These are phyloP conservation scores for Bubo bubo DNA, from an alignment of 2,113 vertebrate genomes.

Conservation along the genomic window DNA sequence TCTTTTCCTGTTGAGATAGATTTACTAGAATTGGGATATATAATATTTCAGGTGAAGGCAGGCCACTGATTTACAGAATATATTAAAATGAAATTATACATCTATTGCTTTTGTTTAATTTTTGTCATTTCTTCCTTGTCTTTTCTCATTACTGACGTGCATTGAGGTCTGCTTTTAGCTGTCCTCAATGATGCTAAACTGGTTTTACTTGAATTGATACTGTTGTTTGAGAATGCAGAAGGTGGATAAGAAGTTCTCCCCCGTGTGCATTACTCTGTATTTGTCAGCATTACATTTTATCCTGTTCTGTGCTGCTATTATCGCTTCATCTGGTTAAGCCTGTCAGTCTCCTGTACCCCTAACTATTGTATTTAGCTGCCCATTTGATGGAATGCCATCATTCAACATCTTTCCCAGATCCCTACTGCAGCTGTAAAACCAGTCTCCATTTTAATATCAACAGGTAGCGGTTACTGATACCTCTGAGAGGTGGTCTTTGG, in stretches of 20 bases:
- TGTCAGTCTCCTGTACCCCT: neutral
- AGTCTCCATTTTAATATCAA: rapidly evolving
- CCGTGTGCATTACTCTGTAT: rapidly evolving
- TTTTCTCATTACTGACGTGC: neutral
- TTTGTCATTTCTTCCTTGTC: neutral
- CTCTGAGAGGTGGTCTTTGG: no score
- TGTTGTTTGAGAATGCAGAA: neutral
- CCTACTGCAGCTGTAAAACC: neutral
- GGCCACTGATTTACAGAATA: neutral
- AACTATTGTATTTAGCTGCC: rapidly evolving
- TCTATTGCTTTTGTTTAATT: neutral
- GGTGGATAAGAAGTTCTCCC: neutral
- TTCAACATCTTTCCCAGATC: rapidly evolving
- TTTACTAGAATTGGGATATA: neutral
- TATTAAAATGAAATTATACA: neutral
- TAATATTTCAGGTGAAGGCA: neutral
- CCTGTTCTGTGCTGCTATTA: rapidly evolving
- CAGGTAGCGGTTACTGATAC: rapidly evolving
- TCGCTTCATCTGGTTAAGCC: neutral
- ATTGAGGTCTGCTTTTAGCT: neutral
- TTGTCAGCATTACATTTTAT: neutral
- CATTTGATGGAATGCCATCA: neutral
- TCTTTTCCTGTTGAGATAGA: neutral
- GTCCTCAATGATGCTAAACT: neutral
- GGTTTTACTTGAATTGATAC: rapidly evolving